Percentiles rank a stretch among this genome's conserved stretches.
phyloP scores from a whole-genome alignment of 53 echinoderm and acorn worm species.

The Astropecten irregularis region DNA sequence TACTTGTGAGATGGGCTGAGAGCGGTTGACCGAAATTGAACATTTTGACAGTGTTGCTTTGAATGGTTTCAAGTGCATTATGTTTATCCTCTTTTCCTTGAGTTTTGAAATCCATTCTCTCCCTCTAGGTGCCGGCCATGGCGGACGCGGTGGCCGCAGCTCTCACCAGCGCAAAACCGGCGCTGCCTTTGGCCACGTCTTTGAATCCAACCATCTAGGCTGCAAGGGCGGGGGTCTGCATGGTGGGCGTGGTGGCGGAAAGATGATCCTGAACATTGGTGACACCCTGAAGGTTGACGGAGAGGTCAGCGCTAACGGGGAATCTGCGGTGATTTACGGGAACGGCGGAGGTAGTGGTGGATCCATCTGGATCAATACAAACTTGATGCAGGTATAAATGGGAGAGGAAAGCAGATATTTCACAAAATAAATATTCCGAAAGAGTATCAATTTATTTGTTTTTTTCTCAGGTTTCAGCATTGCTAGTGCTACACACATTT shows the following conservation, averaged over 20 bases:
- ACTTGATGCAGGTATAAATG: constrained; percentile 80
- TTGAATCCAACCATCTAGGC: constrained; percentile 71
- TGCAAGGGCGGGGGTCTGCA: constrained; percentile 76
- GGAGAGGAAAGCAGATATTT: not conserved
- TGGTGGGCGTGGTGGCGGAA: constrained; percentile 78
- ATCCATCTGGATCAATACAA: constrained; percentile 76
- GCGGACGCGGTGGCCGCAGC: constrained; percentile 84
- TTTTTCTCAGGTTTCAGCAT: no score
- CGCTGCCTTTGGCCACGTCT: constrained; percentile 75
- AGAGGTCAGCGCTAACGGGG: constrained; percentile 86
- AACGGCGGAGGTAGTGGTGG: constrained; percentile 91
- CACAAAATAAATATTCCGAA: no score
- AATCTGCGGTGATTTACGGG: constrained; percentile 28
- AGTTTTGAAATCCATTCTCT: no score
- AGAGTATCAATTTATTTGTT: no score
- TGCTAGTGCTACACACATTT: no score
- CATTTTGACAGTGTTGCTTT: no score
- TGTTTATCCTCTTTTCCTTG: no score
- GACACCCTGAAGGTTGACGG: constrained; percentile 89
- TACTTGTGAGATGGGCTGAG: no score
- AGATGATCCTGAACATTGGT: constrained; percentile 57
- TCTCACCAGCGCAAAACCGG: constrained; percentile 71
- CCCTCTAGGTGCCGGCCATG: constrained; percentile 88
- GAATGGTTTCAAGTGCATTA: no score
- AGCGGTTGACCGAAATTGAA: no score